Conservation (phyloP, 2,113 vertebrate species). For the Chaetodon trifascialis region DNA sequence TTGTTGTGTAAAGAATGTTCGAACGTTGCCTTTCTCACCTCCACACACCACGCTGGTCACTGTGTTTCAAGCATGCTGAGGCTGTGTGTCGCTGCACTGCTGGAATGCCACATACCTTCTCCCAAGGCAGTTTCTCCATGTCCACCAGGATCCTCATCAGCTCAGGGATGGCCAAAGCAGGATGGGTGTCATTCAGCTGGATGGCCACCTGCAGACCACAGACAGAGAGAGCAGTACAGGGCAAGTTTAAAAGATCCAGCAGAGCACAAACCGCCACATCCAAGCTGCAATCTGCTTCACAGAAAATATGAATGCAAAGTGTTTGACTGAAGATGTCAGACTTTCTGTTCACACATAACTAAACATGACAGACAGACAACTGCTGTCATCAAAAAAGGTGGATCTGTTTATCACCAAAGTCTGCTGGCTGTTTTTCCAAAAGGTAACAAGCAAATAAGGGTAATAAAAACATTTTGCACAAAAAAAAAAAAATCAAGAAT, state of each 20-base stretch:
- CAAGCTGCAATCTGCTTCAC: background rate
- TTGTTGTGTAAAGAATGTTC: background rate
- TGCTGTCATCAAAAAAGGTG: background rate
- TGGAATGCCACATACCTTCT: slow-evolving; percentile 80
- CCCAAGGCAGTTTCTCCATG: slow-evolving; percentile 88
- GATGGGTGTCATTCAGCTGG: slow-evolving; percentile 95
- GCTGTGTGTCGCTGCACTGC: background rate
- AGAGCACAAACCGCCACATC: background rate
- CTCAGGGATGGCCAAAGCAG: slow-evolving; percentile 92
- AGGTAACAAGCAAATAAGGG: background rate
- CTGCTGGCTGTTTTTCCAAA: background rate
- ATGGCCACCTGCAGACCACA: slow-evolving; percentile 89
- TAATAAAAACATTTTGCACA: background rate
- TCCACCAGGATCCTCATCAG: slow-evolving; percentile 92
- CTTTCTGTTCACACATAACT: background rate
- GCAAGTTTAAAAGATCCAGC: background rate
- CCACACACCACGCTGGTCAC: background rate
- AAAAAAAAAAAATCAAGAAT: too few relatives aligned
- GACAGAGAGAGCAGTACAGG: background rate
- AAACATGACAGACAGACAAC: background rate
- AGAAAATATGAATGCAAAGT: background rate
- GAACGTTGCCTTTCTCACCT: too few relatives aligned
- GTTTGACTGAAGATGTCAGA: too few relatives aligned
- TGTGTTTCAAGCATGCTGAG: background rate
- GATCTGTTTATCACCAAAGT: background rate